phyloP scores from a whole-genome alignment of 2,113 vertebrate species.

The Varanus komodoensis region DNA sequence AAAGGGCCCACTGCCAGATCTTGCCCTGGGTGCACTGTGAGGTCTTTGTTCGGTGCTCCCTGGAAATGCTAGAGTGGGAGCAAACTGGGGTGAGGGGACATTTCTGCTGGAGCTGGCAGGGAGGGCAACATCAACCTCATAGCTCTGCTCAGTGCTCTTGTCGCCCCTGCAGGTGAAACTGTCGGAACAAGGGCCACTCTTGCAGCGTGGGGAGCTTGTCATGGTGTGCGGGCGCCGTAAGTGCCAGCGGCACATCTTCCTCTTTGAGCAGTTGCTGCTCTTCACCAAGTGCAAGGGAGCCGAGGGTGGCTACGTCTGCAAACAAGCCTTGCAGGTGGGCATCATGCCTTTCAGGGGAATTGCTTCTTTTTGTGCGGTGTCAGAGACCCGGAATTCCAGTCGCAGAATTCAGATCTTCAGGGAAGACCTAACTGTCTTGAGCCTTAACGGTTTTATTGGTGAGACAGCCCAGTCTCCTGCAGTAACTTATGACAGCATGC shows the following conservation, averaged over 20 bases:
- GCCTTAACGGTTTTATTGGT: too few species aligned
- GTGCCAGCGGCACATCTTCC: slow-evolving; percentile 85
- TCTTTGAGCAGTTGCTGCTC: slow-evolving; percentile 87
- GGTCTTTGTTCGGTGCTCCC: not conserved
- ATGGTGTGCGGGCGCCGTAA: slow-evolving; percentile 86
- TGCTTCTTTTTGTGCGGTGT: not conserved
- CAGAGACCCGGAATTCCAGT: too few species aligned
- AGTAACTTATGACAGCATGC: too few species aligned
- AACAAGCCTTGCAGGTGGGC: slow-evolving; percentile 83
- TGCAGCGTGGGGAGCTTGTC: slow-evolving; percentile 86
- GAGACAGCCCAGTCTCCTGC: too few species aligned
- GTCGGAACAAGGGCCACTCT: slow-evolving; percentile 86
- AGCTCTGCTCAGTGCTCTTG: not conserved
- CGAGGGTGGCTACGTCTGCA: slow-evolving; percentile 82
- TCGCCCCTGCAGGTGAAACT: slow-evolving; percentile 68
- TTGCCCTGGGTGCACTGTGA: not conserved
- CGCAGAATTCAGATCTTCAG: too few species aligned
- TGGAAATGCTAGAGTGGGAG: not conserved
- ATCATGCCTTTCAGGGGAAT: too few species aligned
- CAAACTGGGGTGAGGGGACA: not conserved
- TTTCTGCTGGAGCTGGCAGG: not conserved
- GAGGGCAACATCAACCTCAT: not conserved
- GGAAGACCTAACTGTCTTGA: too few species aligned
- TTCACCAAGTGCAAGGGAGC: slow-evolving; percentile 89
- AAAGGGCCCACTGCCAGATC: not conserved